phyloP scores from a whole-genome alignment of 2,888 invertebrate genomes.

The Invenusta paracnida region DNA sequence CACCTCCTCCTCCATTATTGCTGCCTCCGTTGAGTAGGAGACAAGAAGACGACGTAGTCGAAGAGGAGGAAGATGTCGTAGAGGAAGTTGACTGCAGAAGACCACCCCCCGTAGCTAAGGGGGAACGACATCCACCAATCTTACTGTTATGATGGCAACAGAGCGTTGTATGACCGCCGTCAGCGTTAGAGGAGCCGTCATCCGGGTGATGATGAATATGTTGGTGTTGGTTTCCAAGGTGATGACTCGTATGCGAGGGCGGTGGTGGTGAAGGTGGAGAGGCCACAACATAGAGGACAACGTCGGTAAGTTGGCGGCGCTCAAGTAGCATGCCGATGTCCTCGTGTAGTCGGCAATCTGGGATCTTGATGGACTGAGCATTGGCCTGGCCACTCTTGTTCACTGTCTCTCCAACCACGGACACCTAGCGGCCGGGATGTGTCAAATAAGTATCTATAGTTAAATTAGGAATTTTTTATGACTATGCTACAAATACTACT shows the following conservation, averaged over 20 bases:
- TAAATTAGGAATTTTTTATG: too few relatives aligned
- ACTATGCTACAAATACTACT: too few relatives aligned
- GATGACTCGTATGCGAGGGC: not conserved
- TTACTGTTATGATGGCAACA: too few relatives aligned
- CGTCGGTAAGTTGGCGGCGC: constrained; percentile 93
- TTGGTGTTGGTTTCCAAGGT: not conserved
- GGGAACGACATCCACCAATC: not conserved
- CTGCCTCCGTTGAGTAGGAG: too few relatives aligned
- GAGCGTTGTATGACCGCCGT: too few relatives aligned
- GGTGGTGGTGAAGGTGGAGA: not conserved
- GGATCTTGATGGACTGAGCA: constrained; percentile 91
- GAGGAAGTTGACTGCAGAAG: not conserved
- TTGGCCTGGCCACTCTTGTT: constrained; percentile 98
- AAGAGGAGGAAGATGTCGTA: too few relatives aligned
- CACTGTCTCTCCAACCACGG: constrained; percentile 96
- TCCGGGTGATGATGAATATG: too few relatives aligned
- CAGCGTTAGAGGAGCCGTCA: too few relatives aligned
- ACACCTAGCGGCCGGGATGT: constrained; percentile 65
- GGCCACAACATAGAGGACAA: constrained; percentile 70
- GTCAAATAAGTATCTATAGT: not conserved
- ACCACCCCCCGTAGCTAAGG: not conserved
- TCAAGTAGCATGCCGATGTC: constrained; percentile 92
- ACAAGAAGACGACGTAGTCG: too few relatives aligned
- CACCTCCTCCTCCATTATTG: not conserved
- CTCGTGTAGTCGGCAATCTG: constrained; percentile 73